Conservation (phyloP, 2,113 vertebrate species). For the Rhagologus leucostigma region DNA sequence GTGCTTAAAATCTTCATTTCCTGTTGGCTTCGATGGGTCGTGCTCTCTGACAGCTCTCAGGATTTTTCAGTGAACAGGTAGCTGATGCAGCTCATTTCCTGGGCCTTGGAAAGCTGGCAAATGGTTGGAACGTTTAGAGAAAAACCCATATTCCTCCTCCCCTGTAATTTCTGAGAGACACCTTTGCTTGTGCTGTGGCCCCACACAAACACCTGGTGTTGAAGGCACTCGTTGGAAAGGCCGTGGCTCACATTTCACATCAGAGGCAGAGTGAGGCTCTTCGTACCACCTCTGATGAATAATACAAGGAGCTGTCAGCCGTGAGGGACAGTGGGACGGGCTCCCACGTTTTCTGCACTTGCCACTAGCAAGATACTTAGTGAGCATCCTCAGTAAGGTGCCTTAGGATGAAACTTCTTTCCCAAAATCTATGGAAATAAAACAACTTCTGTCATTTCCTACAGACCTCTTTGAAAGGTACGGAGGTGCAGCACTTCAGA, state of each 20-base stretch:
- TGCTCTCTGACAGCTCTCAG: background rate
- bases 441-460: background rate
- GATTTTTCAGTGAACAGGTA: background rate
- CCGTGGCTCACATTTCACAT: background rate
- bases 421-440: background rate
- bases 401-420: background rate
- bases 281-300: background rate
- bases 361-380: background rate
- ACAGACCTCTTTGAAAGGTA: background rate
- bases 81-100: background rate
- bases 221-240: background rate
- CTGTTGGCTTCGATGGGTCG: background rate
- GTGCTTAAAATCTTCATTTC: background rate
- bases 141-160: background rate
- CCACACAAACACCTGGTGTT: background rate
- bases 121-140: background rate
- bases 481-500: background rate
- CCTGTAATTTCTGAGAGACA: background rate
- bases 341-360: background rate
- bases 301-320: background rate
- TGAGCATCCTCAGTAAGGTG: background rate
- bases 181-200: background rate
- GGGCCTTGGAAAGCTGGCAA: background rate
- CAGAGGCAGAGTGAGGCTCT: background rate
- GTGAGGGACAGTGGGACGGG: background rate